Evolutionary conservation across 2,113 vertebrate species (phyloP).

Genomic region (Scortum barcoo): DNA sequence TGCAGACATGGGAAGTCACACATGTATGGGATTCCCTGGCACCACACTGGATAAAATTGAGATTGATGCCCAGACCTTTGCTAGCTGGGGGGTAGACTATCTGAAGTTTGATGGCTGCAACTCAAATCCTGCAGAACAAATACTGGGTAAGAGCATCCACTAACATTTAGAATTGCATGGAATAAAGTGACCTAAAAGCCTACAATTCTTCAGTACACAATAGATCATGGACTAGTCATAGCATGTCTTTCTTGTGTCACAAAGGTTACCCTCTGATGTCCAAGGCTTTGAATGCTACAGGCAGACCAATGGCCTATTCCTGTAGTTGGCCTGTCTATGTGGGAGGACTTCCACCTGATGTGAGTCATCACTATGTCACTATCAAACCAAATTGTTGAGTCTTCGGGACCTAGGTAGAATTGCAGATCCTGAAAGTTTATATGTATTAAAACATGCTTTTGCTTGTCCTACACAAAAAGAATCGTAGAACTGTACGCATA

Average conservation of each 20-base stretch:
- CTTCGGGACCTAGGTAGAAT: neutral
- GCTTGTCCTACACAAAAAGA: too few relatives aligned
- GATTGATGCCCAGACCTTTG: conserved; percentile 90
- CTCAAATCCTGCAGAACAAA: conserved; percentile 80
- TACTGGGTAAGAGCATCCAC: conserved; percentile 79
- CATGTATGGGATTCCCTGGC: conserved; percentile 90
- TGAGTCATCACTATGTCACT: conserved; percentile 64
- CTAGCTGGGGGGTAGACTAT: conserved; percentile 91
- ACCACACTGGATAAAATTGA: conserved; percentile 86
- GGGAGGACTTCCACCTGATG: conserved; percentile 90
- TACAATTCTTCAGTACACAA: neutral
- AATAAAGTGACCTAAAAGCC: neutral
- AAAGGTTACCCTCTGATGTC: conserved; percentile 92
- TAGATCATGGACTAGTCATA: neutral
- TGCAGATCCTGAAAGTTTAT: too few relatives aligned
- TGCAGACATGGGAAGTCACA: conserved; percentile 86
- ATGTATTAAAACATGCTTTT: neutral
- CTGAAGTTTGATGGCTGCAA: conserved; percentile 92
- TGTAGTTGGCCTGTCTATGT: conserved; percentile 93
- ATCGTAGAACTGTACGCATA: too few relatives aligned
- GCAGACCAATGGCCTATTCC: conserved; percentile 89
- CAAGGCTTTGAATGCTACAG: conserved; percentile 89
- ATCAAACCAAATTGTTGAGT: neutral
- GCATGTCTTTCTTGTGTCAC: neutral
- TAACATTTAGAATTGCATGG: neutral